These are phyloP conservation scores for Oreotrochilus melanogaster DNA, from an alignment of 2,113 vertebrate genomes.

Conservation along the genomic window DNA sequence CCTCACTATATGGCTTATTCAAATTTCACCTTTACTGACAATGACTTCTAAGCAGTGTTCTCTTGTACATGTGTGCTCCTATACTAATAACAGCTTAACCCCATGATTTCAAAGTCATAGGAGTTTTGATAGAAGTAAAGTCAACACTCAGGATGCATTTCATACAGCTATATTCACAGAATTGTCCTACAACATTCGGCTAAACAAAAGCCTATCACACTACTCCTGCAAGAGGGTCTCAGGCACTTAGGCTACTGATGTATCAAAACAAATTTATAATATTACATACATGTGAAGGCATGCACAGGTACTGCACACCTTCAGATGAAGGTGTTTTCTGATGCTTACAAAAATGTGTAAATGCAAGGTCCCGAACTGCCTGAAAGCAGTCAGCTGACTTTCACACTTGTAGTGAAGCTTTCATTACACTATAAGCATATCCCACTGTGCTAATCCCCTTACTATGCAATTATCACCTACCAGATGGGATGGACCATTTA, in stretches of 20 bases:
- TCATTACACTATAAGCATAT: constrained; percentile 40
- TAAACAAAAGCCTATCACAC: neutral
- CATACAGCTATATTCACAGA: neutral
- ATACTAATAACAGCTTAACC: neutral
- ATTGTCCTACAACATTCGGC: neutral
- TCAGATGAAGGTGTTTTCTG: neutral
- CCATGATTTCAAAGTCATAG: neutral
- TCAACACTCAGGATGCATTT: neutral
- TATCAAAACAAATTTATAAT: neutral
- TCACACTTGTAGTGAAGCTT: constrained; percentile 44
- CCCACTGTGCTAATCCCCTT: constrained; percentile 45
- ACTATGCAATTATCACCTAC: constrained; percentile 72
- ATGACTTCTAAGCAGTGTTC: neutral
- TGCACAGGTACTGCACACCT: neutral
- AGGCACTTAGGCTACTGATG: neutral
- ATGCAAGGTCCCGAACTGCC: neutral
- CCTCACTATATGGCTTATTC: neutral
- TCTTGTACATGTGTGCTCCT: neutral
- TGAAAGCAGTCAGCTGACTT: constrained; percentile 14
- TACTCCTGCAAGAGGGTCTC: neutral
- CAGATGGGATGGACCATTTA: constrained; percentile 70
- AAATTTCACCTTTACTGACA: neutral
- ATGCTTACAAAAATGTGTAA: neutral
- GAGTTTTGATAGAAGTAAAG: neutral
- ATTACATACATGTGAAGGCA: neutral